A percentile compares a stretch with the other conserved stretches of the same genome.
phyloP scores from a whole-genome alignment of 2,113 vertebrate genomes.

The Paedocypris sp. region DNA sequence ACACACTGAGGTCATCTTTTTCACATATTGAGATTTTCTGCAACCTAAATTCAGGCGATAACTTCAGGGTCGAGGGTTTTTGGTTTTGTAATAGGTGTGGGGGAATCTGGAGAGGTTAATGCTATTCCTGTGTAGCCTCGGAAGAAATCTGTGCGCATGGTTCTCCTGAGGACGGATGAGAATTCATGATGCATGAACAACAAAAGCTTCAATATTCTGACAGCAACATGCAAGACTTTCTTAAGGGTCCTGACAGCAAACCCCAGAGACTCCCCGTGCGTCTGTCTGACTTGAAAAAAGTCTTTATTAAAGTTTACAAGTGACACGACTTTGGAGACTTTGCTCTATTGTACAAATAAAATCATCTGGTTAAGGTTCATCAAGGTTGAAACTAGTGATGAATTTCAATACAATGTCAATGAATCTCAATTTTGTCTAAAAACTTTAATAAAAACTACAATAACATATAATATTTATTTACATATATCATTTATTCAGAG shows the following conservation, averaged over 20 bases:
- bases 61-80: conserved; percentile 15
- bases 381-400: neutral
- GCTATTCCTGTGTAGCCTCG: conserved; percentile 3
- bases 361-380: neutral
- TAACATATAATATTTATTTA: no score
- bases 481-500: no score
- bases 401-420: neutral
- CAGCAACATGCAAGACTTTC: conserved; percentile 49
- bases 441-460: no score
- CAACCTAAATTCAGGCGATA: neutral
- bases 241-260: conserved; percentile 41
- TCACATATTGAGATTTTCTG: neutral
- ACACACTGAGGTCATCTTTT: neutral
- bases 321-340: neutral
- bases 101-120: conserved; percentile 2
- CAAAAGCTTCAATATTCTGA: conserved; percentile 49
- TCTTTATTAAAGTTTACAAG: neutral
- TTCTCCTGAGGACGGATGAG: conserved; percentile 40
- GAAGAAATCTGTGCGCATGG: neutral
- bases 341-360: no score
- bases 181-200: conserved; percentile 16
- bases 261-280: conserved; percentile 26
- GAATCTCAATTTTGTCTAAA: no score
- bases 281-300: neutral
- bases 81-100: neutral